phyloP scores from a whole-genome alignment of 2,888 invertebrate species.

The Miltochrista miniata region DNA sequence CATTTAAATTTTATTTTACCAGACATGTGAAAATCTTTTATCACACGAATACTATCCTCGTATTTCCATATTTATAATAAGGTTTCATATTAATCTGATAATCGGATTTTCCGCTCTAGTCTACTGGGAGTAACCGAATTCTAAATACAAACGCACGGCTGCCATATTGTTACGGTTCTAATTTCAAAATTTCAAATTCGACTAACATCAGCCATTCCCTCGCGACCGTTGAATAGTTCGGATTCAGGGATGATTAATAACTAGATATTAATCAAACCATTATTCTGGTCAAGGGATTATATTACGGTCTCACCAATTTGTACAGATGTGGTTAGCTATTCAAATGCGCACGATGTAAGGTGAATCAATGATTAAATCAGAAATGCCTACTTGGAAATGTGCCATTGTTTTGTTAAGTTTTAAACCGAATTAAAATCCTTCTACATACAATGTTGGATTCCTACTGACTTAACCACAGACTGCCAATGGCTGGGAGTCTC shows the following conservation, averaged over 20 bases:
- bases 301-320: slow-evolving; percentile 3
- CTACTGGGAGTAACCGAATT: slow-evolving; percentile 37
- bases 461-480: background rate
- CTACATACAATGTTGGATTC: too few relatives aligned
- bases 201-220: slow-evolving; percentile 65
- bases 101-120: slow-evolving; percentile 21
- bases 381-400: slow-evolving; percentile 3
- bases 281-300: slow-evolving; percentile 45
- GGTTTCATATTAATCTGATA: slow-evolving; percentile 24
- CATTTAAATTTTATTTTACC: background rate
- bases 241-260: slow-evolving; percentile 68
- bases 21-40: background rate
- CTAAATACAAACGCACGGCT: slow-evolving; percentile 49
- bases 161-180: slow-evolving; percentile 64
- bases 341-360: slow-evolving; percentile 2
- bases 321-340: slow-evolving; percentile 10
- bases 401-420: slow-evolving; percentile 9
- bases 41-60: background rate
- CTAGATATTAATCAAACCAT: slow-evolving; percentile 71
- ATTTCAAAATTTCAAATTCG: slow-evolving; percentile 67
- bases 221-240: slow-evolving; percentile 69
- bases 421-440: slow-evolving; percentile 4
- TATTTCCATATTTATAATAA: slow-evolving; percentile 3
- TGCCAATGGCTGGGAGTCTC: background rate
- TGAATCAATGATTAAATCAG: slow-evolving; percentile 6